Evolutionary conservation across 2,113 vertebrate species (phyloP).

Genomic region (Phalacrocorax carbo): DNA sequence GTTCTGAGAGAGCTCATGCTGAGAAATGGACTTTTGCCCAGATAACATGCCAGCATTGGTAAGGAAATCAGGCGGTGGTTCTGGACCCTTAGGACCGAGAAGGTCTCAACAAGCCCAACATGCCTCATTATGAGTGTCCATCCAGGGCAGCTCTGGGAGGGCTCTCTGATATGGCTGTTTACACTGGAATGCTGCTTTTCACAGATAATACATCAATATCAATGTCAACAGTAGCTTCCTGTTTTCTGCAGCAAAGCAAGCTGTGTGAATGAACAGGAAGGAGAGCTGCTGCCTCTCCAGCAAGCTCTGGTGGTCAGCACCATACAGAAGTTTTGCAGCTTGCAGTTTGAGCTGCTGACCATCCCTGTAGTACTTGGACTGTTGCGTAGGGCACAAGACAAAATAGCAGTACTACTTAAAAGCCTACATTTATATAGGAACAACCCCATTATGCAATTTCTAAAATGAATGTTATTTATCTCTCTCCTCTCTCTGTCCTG

Average conservation of each 20-base stretch:
- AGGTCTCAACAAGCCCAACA: not conserved
- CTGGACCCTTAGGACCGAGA: not conserved
- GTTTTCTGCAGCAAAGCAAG: not conserved
- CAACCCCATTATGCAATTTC: not conserved
- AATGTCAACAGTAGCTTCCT: not conserved
- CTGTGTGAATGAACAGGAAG: not conserved
- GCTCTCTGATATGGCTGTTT: not conserved
- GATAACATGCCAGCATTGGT: not conserved
- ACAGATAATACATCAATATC: not conserved
- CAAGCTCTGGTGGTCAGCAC: not conserved
- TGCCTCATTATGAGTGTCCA: not conserved
- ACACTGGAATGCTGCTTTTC: not conserved
- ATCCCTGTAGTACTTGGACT: not conserved
- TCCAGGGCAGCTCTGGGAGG: not conserved
- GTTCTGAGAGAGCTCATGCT: not conserved
- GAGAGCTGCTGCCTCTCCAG: not conserved
- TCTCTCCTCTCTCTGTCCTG: not conserved
- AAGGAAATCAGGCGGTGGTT: not conserved
- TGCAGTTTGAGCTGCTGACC: not conserved
- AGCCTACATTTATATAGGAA: not conserved
- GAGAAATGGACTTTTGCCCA: not conserved
- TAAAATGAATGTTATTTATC: not conserved
- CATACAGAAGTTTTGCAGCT: not conserved
- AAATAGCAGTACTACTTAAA: not conserved
- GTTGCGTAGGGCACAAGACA: rapidly evolving